A percentile compares a stretch with the other conserved stretches of the same genome.
Conservation (phyloP, 2,113 vertebrate genomes). For the Riparia riparia region DNA sequence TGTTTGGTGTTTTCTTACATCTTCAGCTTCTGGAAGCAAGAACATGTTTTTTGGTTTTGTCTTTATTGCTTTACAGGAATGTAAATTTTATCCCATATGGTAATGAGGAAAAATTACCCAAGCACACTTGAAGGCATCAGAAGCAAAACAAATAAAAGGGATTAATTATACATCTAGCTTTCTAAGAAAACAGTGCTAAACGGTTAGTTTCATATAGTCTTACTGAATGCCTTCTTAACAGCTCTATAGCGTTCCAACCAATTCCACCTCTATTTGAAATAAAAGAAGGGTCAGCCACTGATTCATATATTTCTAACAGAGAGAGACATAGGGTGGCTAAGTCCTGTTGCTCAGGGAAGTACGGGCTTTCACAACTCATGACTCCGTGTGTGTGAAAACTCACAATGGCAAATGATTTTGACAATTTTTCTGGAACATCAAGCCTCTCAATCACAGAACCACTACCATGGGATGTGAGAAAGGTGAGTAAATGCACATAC, state of each 20-base stretch:
- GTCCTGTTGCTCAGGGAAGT: background rate
- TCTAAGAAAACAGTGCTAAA: background rate
- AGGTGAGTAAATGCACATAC: background rate
- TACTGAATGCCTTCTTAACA: background rate
- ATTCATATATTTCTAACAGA: background rate
- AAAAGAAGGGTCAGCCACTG: background rate
- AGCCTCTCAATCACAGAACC: background rate
- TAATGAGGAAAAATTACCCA: background rate
- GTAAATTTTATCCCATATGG: background rate
- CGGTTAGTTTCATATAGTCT: background rate
- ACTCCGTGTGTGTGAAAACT: background rate
- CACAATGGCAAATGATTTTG: background rate
- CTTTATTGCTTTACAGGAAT: background rate
- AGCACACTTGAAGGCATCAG: background rate
- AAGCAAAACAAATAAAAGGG: background rate
- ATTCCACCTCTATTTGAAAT: background rate
- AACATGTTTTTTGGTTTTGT: background rate
- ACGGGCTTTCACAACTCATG: background rate
- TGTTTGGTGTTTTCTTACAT: background rate
- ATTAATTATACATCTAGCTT: background rate
- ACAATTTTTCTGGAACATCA: background rate
- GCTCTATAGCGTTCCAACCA: background rate
- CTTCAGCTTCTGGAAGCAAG: background rate
- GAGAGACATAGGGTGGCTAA: background rate
- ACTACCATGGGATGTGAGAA: background rate